Base-by-base conservation (phyloP, 1,140 invertebrate genomes). In the Hestina assimilis region DNA sequence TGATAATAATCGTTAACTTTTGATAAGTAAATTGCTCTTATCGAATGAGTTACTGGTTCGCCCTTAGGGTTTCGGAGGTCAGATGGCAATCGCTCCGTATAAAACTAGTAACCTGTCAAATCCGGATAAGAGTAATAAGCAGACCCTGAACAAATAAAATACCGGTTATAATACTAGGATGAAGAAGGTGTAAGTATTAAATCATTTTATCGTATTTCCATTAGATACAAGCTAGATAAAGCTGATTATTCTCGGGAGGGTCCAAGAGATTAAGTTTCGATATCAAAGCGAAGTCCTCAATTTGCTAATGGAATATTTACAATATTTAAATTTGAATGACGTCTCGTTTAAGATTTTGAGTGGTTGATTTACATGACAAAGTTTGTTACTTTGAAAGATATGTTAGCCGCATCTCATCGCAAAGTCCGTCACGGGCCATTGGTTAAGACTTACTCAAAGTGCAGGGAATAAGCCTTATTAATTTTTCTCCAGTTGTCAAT, bases 291-390 rank as follows among this genome's bases (percentile, higher is more conserved):
- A 48, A 14, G 24, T 21, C 51, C 60, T 66, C 29, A 38, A 68
- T 65, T 67, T 58, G 56, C 55, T 63, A 71, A 57, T 72, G 66
- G 66, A 81, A 73, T 69, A 73, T 79, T 72, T 72, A 73, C 59
- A 72, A 75, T 75, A 74, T 78, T 78, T 72, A 60, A 74, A 69
- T 79, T 78, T 72, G 68, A 76, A 75, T 69, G 52, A 53, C 48
- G 48, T 58, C 70, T 69, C 66, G 56, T 55, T 58, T 51, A 60
- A 59, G 59, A 65, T 64, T 70, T 70, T 65, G 69, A 75, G 67
- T 68, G 60, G 70, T 63, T 78, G 65, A 81, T 83, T 83, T 81
- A 63, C 78, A 83, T 83, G 74, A 76, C 75, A 83, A 81, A 81
- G 78, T 66, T n/a, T n/a, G n/a, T n/a, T n/a, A 69, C 66, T 63